These are phyloP conservation scores for Dermochelys coriacea DNA, from an alignment of 2,797 vertebrate genomes.

Conservation along the genomic window DNA sequence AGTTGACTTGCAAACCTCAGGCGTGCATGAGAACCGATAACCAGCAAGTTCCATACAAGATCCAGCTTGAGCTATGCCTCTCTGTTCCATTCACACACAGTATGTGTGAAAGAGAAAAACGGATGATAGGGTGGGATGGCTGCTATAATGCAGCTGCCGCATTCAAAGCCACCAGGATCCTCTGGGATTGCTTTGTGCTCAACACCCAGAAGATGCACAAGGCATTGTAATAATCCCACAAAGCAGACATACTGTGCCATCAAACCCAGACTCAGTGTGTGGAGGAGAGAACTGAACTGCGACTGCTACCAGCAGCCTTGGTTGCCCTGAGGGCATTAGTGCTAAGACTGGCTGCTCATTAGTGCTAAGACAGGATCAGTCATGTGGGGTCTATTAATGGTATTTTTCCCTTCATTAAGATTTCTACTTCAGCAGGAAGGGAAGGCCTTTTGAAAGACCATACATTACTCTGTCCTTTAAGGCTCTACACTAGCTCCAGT, in stretches of 20 bases:
- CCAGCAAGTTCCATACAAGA: neutral
- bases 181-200: neutral
- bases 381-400: neutral
- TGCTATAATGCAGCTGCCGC: neutral
- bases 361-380: too few relatives aligned
- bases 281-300: neutral
- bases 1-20: neutral
- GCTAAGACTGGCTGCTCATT: neutral
- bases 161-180: neutral
- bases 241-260: neutral
- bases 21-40: too few relatives aligned
- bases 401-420: neutral
- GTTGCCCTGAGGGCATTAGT: neutral
- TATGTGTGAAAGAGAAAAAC: neutral
- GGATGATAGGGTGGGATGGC: neutral
- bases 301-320: too few relatives aligned
- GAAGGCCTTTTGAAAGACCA: neutral
- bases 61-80: neutral
- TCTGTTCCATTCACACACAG: too few relatives aligned
- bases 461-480: neutral
- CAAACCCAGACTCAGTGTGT: neutral
- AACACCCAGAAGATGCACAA: neutral
- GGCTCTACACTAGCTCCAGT: neutral
- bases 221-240: neutral
- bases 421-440: neutral